Base-by-base conservation (phyloP, 2,113 vertebrate genomes). In the Brachypteracias leptosomus region DNA sequence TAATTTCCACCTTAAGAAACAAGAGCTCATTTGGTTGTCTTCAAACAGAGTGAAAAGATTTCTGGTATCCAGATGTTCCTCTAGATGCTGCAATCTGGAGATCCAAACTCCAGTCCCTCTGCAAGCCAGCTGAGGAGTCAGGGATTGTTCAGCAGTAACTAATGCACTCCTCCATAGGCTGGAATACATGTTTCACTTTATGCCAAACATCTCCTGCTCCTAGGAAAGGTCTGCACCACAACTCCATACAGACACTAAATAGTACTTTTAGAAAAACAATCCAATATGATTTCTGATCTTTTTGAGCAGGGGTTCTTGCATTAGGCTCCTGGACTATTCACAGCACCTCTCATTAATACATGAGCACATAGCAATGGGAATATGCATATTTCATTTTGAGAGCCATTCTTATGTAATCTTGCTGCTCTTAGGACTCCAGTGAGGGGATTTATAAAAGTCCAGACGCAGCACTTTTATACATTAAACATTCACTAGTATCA, bases 321-420 rank as follows among this genome's bases (percentile, higher is more conserved):
- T 66, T 26, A 89, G 54, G 21, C n/a, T 75, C 57, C 61, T 15
- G 11, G 54, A 82, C 70, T 84, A 76, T 75, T 90, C 68, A 22
- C 63, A 75, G 84, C 40, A 91, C 61, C 73, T 80, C 72, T 94
- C 88, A 93, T 95, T 88, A 96, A 96, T 95, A 92, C 1, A 10
- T 82, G 63, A 96, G 65, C 31, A 78, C 9, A 20, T 28, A 47
- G 49, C 90, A 96, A 96, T 84, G 81, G 79, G n/a, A 91, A 90
- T 75, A 89, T 79, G 54, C 35, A 91, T 92, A 88, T 90, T 94
- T 86, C 66, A 95, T 90, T 91, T 83, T 81, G 78, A 51, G 46
- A 93, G 54, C 72, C 57, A 44, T 67, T 93, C 81, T 71, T 47
- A 67, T 13, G 54, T 66, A 78, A 75, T 25, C 70, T 33, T n/a